A percentile compares a stretch with the other conserved stretches of the same genome.
Conservation (phyloP, 2,113 vertebrate species). For the Mesoclemmys tuberculata region DNA sequence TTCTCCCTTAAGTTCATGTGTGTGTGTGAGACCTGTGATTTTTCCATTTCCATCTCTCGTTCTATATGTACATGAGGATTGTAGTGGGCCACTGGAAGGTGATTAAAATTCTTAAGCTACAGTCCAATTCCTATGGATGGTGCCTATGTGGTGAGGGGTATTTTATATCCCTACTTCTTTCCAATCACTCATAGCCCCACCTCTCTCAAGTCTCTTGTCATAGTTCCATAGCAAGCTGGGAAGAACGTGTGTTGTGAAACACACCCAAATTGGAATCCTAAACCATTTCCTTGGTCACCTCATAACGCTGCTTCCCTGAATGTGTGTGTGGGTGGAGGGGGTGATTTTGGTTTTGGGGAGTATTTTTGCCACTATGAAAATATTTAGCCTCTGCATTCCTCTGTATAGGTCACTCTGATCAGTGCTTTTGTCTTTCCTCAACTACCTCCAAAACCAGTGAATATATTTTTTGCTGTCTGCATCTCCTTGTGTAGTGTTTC, state of each 20-base stretch:
- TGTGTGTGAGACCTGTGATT: neutral
- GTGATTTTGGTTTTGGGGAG: accelerated
- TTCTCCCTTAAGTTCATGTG: neutral
- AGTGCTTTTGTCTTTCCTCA: conserved; percentile 88
- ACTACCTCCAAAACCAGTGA: conserved; percentile 87
- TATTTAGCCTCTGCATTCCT: conserved; percentile 48
- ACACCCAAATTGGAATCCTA: neutral
- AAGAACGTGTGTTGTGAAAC: neutral
- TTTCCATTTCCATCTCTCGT: neutral
- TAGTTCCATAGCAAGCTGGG: too few relatives aligned
- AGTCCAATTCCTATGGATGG: neutral
- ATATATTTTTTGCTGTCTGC: conserved; percentile 88
- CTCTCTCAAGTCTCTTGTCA: neutral
- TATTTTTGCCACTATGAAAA: neutral
- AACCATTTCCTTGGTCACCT: neutral
- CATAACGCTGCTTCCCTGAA: neutral
- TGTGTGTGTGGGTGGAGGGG: neutral
- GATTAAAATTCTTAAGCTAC: neutral
- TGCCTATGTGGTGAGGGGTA: neutral
- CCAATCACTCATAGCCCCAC: neutral
- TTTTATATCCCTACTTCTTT: neutral
- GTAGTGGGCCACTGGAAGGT: neutral
- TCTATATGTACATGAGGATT: neutral
- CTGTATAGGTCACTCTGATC: conserved; percentile 83
- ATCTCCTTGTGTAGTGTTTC: conserved; percentile 85